These are phyloP conservation scores for Lasioglossum malachurum DNA, from an alignment of 2,888 invertebrate genomes.

Conservation along the genomic window DNA sequence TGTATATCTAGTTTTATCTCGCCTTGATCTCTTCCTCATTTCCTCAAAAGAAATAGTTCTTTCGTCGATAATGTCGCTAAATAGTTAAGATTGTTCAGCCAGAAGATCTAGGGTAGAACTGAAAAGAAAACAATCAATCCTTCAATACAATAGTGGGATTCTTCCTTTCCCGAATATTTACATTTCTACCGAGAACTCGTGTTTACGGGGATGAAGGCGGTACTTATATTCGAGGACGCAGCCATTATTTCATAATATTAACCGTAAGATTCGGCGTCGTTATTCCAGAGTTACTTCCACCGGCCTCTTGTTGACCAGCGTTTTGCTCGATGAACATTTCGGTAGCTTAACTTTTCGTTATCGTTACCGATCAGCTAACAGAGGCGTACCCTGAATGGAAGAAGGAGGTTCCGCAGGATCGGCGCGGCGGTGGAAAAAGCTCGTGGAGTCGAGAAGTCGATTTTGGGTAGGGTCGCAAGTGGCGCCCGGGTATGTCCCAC, in stretches of 20 bases:
- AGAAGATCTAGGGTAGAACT: background rate
- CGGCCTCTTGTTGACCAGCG: constrained; percentile 1
- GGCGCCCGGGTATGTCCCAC: constrained; percentile 76
- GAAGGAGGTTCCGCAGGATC: background rate
- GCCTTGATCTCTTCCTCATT: no score
- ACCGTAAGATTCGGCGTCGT: background rate
- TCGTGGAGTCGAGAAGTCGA: constrained; percentile 66
- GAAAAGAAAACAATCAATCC: background rate
- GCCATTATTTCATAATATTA: background rate
- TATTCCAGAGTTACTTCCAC: background rate
- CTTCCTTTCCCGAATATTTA: background rate
- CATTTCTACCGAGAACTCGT: background rate
- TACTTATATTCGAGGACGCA: background rate
- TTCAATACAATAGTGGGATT: background rate
- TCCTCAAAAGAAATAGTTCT: background rate
- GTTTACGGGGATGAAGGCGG: background rate
- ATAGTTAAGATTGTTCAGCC: background rate
- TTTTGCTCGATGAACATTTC: constrained; percentile 16
- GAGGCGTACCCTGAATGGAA: background rate
- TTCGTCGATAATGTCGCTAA: no score
- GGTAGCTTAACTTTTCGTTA: constrained; percentile 46
- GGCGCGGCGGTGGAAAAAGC: constrained; percentile 25
- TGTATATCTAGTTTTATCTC: no score
- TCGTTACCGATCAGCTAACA: constrained; percentile 62
- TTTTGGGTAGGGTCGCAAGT: constrained; percentile 69